Conservation (phyloP, 2,113 vertebrate genomes). For the Lophius piscatorius region DNA sequence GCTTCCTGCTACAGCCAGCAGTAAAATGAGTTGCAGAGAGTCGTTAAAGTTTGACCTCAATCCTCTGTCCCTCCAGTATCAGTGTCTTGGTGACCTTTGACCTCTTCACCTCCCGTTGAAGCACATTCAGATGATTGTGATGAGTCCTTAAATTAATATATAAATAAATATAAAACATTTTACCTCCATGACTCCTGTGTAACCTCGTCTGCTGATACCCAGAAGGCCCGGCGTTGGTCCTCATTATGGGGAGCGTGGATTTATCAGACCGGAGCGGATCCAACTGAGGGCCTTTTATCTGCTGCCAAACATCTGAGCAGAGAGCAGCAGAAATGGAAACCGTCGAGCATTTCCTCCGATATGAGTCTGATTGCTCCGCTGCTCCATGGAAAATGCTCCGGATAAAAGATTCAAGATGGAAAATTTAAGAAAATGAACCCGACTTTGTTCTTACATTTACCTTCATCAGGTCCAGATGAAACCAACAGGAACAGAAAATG, state of each 20-base stretch:
- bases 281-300: slow-evolving; percentile 29
- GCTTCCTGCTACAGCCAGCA: background rate
- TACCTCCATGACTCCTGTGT: slow-evolving; percentile 6
- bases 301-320: slow-evolving; percentile 45
- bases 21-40: background rate
- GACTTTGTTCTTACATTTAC: background rate
- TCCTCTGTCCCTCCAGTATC: background rate
- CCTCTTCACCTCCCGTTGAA: background rate
- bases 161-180: background rate
- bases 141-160: background rate
- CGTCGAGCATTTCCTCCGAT: slow-evolving; percentile 10
- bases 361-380: slow-evolving; percentile 5
- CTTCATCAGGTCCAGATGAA: slow-evolving; percentile 2
- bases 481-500: no score
- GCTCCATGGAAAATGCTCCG: background rate
- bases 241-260: slow-evolving; percentile 34
- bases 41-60: background rate
- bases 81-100: background rate
- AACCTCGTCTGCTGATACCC: slow-evolving; percentile 22
- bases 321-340: slow-evolving; percentile 8
- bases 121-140: background rate
- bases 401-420: background rate
- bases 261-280: slow-evolving; percentile 39
- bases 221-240: slow-evolving; percentile 16
- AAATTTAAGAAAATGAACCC: background rate